phyloP scores from a whole-genome alignment of 2,113 vertebrate genomes.

The Zosterops hypoxanthus region DNA sequence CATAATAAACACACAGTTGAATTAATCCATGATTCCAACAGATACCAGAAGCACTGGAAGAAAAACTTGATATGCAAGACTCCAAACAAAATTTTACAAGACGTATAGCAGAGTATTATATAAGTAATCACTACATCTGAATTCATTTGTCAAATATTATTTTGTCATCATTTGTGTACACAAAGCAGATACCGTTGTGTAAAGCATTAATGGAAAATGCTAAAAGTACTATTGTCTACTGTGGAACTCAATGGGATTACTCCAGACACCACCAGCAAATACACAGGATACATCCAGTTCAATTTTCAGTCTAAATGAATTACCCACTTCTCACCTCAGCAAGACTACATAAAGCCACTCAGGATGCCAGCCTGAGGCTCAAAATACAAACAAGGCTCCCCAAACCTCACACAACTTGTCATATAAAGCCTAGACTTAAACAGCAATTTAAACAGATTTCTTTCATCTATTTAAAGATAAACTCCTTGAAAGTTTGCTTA shows the following conservation, averaged over 20 bases:
- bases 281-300: not conserved
- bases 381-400: not conserved
- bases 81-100: not conserved
- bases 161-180: not conserved
- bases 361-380: not conserved
- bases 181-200: rapidly evolving
- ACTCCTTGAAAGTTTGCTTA: not conserved
- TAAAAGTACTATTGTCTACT: not conserved
- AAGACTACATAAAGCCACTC: not conserved
- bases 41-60: not conserved
- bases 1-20: not conserved
- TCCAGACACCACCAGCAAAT: not conserved
- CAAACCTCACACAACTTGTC: not conserved
- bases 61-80: not conserved
- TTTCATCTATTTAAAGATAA: not conserved
- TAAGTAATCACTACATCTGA: not conserved
- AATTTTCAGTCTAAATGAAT: not conserved
- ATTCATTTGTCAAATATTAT: not conserved
- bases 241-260: not conserved
- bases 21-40: not conserved
- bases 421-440: not conserved
- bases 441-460: not conserved
- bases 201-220: not conserved
- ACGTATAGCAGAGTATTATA: not conserved
- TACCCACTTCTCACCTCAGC: not conserved